These are phyloP conservation scores for Drosophila kambysellisi DNA, from an alignment of 2,888 invertebrate species.

Conservation along the genomic window DNA sequence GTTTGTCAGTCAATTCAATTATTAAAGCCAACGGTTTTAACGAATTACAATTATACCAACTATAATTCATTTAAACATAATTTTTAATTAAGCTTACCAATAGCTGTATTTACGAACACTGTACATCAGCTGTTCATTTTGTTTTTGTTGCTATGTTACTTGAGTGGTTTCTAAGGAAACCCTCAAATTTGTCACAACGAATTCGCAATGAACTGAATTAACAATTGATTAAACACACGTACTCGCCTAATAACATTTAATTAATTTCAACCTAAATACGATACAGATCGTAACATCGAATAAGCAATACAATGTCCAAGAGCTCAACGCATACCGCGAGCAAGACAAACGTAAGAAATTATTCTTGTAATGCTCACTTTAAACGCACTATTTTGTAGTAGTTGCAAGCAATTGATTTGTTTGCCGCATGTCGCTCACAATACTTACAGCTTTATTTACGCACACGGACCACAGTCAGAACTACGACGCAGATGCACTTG, in stretches of 20 bases:
- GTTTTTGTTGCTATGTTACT: slow-evolving; percentile 65
- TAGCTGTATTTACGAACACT: slow-evolving; percentile 23
- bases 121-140: slow-evolving; percentile 53
- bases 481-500: slow-evolving; percentile 20
- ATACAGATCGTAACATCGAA: background rate
- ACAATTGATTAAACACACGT: slow-evolving; percentile 70
- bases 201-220: slow-evolving; percentile 43
- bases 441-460: slow-evolving; percentile 17
- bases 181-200: slow-evolving; percentile 62
- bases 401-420: slow-evolving; percentile 31
- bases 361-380: slow-evolving; percentile 17
- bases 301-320: slow-evolving; percentile 57
- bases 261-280: background rate
- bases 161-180: slow-evolving; percentile 56
- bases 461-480: slow-evolving; percentile 11
- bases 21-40: background rate
- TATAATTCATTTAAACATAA: background rate
- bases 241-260: slow-evolving; percentile 16
- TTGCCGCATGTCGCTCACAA: slow-evolving; percentile 11
- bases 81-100: slow-evolving; percentile 5
- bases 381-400: slow-evolving; percentile 7
- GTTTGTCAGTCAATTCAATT: background rate
- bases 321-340: slow-evolving; percentile 45
- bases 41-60: background rate
- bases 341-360: slow-evolving; percentile 58